A percentile compares a stretch with the other conserved stretches of the same genome.
Evolutionary conservation across 2,888 invertebrate genomes (phyloP).

Genomic region (Clunio marinus): DNA sequence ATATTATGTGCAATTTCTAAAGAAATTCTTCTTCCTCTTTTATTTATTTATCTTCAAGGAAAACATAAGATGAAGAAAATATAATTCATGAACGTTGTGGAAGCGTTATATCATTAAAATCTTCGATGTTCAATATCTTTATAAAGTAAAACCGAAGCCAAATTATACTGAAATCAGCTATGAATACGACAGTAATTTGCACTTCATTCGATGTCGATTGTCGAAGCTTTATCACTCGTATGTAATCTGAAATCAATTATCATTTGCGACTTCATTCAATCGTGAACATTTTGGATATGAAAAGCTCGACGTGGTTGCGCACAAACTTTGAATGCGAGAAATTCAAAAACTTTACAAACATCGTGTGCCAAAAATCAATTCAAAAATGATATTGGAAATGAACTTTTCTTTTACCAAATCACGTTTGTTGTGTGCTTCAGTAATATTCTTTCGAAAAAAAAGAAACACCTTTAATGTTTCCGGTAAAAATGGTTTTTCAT

Average conservation of each 20-base stretch:
- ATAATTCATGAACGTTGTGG: too few species aligned
- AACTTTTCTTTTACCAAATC: background rate
- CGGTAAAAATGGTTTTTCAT: background rate
- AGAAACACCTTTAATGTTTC: conserved; percentile 1
- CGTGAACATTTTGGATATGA: too few species aligned
- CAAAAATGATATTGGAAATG: background rate
- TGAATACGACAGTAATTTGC: conserved; percentile 29
- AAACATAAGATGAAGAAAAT: too few species aligned
- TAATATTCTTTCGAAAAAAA: background rate
- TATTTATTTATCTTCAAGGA: too few species aligned
- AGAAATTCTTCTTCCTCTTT: too few species aligned
- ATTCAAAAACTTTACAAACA: too few species aligned
- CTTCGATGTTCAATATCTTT: too few species aligned
- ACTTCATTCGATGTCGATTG: background rate
- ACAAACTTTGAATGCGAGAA: background rate
- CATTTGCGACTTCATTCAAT: conserved; percentile 32
- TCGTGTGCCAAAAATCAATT: background rate
- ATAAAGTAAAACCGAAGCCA: too few species aligned
- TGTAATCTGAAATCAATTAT: conserved; percentile 36
- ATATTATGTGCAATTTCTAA: too few species aligned
- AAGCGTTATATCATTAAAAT: too few species aligned
- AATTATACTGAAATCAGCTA: too few species aligned
- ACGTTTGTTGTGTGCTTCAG: background rate
- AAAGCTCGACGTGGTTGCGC: too few species aligned
- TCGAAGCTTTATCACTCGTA: conserved; percentile 16